Conservation (phyloP, 2,113 vertebrate species). For the Anolis carolinensis region DNA sequence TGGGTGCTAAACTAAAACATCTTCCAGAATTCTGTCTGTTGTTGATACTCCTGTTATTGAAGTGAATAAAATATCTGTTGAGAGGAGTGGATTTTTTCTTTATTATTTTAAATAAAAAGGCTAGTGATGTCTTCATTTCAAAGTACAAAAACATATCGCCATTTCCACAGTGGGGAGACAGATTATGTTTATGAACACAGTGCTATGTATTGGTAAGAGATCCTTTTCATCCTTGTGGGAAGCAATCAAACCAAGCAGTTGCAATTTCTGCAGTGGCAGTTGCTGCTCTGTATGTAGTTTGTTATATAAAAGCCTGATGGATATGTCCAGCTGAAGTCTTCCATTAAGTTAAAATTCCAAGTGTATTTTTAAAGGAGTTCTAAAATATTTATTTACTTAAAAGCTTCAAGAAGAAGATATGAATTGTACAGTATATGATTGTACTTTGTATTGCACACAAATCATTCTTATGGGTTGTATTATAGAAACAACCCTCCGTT, state of each 20-base stretch:
- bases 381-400: slow-evolving; percentile 16
- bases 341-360: slow-evolving; percentile 33
- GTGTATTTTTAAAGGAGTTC: slow-evolving; percentile 32
- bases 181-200: slow-evolving; percentile 2
- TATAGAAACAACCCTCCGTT: no score
- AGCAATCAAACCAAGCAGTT: slow-evolving; percentile 34
- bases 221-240: slow-evolving; percentile 36
- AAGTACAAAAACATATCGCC: slow-evolving; percentile 11
- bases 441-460: slow-evolving; percentile 14
- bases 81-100: not conserved
- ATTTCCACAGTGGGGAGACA: slow-evolving; percentile 23
- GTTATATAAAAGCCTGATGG: not conserved
- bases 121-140: slow-evolving; percentile 33
- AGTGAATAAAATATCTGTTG: not conserved
- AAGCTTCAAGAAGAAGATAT: not conserved
- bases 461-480: not conserved
- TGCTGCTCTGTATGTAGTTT: slow-evolving; percentile 8
- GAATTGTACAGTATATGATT: slow-evolving; percentile 6
- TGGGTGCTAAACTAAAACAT: not conserved
- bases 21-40: slow-evolving; percentile 4
- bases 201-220: slow-evolving; percentile 14
- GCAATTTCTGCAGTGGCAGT: slow-evolving; percentile 26
- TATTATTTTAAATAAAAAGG: not conserved
- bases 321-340: slow-evolving; percentile 1
- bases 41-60: not conserved